Evolutionary conservation across 2,113 vertebrate genomes (phyloP).

Genomic region (Vulpes lagopus): DNA sequence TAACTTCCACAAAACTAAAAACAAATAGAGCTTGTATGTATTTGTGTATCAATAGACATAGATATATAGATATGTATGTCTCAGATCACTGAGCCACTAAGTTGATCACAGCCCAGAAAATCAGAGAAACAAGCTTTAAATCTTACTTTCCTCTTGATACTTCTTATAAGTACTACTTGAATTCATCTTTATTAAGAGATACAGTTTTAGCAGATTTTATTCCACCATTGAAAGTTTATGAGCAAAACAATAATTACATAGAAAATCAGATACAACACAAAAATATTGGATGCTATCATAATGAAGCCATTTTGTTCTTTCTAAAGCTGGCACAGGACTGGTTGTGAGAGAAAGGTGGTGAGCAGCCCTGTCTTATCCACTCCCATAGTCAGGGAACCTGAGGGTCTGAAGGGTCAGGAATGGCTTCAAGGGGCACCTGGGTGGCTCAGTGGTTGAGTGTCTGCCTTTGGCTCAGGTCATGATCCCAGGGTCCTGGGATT

Average conservation of each 20-base stretch:
- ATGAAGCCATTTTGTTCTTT: neutral
- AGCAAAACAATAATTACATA: slow-evolving; percentile 28
- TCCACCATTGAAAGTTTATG: slow-evolving; percentile 2
- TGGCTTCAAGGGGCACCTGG: neutral
- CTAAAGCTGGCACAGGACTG: neutral
- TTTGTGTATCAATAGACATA: neutral
- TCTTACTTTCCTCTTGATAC: slow-evolving; percentile 65
- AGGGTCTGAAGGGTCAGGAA: neutral
- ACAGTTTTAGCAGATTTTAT: slow-evolving; percentile 25
- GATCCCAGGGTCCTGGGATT: too few species aligned
- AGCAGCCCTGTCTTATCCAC: neutral
- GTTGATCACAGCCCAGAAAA: slow-evolving; percentile 43
- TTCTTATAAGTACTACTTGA: slow-evolving; percentile 33
- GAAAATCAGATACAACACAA: neutral
- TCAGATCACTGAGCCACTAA: slow-evolving; percentile 20
- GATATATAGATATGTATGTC: too few species aligned
- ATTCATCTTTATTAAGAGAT: slow-evolving; percentile 53
- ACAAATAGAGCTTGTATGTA: neutral
- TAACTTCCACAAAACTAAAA: slow-evolving; percentile 36
- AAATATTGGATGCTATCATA: neutral
- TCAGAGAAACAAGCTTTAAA: slow-evolving; percentile 55
- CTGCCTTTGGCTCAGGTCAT: too few species aligned
- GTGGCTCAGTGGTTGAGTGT: too few species aligned
- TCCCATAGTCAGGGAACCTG: neutral
- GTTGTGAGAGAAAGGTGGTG: neutral